Evolutionary conservation across 2,888 invertebrate species (phyloP).

Genomic region (Apeira syringaria): DNA sequence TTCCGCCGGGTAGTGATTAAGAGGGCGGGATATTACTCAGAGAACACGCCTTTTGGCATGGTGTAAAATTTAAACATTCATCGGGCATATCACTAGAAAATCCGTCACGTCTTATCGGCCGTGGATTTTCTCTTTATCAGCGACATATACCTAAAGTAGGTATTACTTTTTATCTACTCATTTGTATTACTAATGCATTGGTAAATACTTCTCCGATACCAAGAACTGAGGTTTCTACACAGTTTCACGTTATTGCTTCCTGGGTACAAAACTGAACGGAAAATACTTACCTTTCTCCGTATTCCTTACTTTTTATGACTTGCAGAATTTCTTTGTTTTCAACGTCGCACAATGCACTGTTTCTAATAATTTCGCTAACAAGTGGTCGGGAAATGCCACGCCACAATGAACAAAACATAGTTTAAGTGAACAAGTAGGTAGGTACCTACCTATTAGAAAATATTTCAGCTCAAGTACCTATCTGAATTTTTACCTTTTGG

Average conservation of each 20-base stretch:
- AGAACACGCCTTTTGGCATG: conserved; percentile 62
- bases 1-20: conserved; percentile 69
- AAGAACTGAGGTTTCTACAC: conserved; percentile 30
- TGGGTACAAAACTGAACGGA: conserved; percentile 34
- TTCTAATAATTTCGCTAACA: conserved; percentile 71
- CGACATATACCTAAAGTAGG: conserved; percentile 10
- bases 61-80: conserved; percentile 48
- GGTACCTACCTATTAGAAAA: conserved; percentile 51
- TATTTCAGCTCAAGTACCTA: conserved; percentile 34
- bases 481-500: conserved; percentile 26
- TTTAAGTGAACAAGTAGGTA: conserved; percentile 45
- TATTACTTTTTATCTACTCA: conserved; percentile 33
- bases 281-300: conserved; percentile 54
- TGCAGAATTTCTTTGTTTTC: conserved; percentile 69
- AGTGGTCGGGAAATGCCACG: conserved; percentile 55
- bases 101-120: conserved; percentile 47
- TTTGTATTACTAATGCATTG: conserved; percentile 29
- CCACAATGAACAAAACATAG: conserved; percentile 56
- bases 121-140: conserved; percentile 46
- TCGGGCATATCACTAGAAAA: conserved; percentile 28
- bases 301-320: conserved; percentile 65
- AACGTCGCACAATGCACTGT: conserved; percentile 59
- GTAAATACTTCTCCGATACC: conserved; percentile 28
- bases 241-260: conserved; percentile 43
- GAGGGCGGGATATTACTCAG: conserved; percentile 69